Base-by-base conservation (phyloP, 2,888 invertebrate species). In the Philaethria dido region DNA sequence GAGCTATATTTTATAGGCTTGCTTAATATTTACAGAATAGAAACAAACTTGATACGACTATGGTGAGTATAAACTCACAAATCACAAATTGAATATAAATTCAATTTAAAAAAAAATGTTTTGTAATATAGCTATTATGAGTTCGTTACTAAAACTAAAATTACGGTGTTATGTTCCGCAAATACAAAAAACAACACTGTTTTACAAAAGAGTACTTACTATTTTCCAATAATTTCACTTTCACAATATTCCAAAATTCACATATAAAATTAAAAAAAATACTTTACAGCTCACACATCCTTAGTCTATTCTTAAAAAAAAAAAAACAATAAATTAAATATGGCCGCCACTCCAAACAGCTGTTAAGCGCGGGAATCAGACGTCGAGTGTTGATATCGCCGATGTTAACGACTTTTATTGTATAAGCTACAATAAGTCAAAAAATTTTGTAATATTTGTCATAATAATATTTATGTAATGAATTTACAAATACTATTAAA, bases 321-420 rank as follows among this genome's bases (percentile, higher is more conserved):
- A 45, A 54, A 48, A 59, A 39, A 29, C 22, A 55, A 64, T 44
- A 45, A 45, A 64, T 36, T 25, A 57, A 64, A 57, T 36, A 64
- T 64, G 64, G 64, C 64, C 55, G 45, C 47, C 47, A 47, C 36
- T 57, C 57, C 36, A 44, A 52, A 54, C 66, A 60, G 54, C 64
- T 70, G 69, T 62, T 69, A 63, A 64, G 66, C 65, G 69, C 68
- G 62, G 64, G 67, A 55, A 69, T 70, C 45, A 42, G 57, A 42
- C 60, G 62, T 57, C 11, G 45, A 68, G 62, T 70, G 69, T 61
- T 61, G 61, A 67, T 62, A 42, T 50, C 16, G 57, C 22, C 14
- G n/a, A 11, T 64, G 60, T 67, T 59, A 64, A 62, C 64, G 64
- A 68, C 62, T 68, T 69, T 68, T 68, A 66, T 66, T 62, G 62